Evolutionary conservation across 2,797 vertebrate genomes (phyloP).

Genomic region (Mergus octosetaceus): DNA sequence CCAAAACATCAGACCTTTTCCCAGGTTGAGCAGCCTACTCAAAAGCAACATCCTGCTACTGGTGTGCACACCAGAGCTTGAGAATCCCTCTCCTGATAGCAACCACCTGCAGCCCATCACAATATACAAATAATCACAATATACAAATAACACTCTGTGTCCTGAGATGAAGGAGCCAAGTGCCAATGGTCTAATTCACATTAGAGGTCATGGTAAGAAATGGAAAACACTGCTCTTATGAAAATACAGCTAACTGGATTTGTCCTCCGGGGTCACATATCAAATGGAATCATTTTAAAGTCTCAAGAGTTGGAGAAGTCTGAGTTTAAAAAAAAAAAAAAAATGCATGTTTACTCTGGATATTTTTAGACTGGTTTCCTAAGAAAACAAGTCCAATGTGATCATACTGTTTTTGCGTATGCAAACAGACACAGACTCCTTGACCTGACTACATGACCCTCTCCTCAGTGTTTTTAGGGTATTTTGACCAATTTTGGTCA

Average conservation of each 20-base stretch:
- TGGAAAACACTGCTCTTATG: background rate
- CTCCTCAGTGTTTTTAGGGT: background rate
- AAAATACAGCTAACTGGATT: conserved; percentile 36
- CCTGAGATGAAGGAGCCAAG: background rate
- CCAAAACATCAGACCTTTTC: background rate
- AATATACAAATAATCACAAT: rapidly evolving
- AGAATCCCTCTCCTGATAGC: background rate
- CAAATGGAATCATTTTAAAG: conserved; percentile 1
- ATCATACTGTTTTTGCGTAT: background rate
- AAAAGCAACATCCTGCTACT: background rate
- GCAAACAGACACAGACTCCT: background rate
- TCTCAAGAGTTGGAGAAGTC: conserved; percentile 34
- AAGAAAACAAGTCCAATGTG: conserved; percentile 20
- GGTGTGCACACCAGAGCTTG: background rate
- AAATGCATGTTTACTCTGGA: conserved; percentile 44
- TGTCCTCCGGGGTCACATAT: conserved; percentile 43
- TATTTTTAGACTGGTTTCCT: conserved; percentile 62
- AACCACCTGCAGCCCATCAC: background rate
- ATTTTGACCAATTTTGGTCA: background rate
- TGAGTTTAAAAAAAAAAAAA: background rate
- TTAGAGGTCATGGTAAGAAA: conserved; percentile 4
- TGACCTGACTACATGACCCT: background rate
- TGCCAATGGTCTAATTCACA: background rate
- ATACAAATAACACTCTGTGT: background rate
- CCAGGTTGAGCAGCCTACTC: background rate